Evolutionary conservation across 2,888 invertebrate genomes (phyloP).

Genomic region (Scaeva pyrastri): DNA sequence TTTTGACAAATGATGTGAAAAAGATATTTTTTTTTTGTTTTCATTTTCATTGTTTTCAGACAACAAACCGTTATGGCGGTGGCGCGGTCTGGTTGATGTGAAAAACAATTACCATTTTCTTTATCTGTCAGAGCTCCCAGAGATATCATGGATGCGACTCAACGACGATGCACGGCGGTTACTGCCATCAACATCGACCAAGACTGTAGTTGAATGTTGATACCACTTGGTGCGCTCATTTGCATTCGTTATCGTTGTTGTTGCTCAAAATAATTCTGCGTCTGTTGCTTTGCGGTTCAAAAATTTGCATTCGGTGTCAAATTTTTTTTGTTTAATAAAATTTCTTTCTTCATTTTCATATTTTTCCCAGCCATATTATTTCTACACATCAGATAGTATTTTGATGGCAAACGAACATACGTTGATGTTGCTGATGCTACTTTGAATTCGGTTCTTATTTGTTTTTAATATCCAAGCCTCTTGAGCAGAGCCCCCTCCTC

Average conservation of each 20-base stretch:
- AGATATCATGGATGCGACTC: background rate
- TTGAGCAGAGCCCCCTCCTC: too few relatives aligned
- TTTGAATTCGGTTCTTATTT: conserved; percentile 48
- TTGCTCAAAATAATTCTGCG: background rate
- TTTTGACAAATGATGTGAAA: conserved; percentile 62
- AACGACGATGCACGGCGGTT: background rate
- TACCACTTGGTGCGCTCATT: conserved; percentile 50
- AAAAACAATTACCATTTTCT: conserved; percentile 68
- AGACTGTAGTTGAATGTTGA: background rate
- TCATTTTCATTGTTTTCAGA: conserved; percentile 1
- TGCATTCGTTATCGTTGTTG: conserved; percentile 48
- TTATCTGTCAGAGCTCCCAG: conserved; percentile 48
- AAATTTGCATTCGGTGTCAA: conserved; percentile 59
- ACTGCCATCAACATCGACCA: too few relatives aligned
- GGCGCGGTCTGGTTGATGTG: conserved; percentile 52
- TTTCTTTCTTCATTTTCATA: conserved; percentile 14
- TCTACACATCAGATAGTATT: background rate
- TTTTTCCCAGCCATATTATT: background rate
- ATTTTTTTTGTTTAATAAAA: conserved; percentile 18
- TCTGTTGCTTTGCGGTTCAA: conserved; percentile 45
- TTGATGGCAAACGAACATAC: background rate
- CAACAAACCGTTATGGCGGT: conserved; percentile 11
- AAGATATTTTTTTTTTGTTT: background rate
- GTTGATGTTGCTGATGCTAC: conserved; percentile 10
- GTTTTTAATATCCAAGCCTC: conserved; percentile 62